A percentile compares a stretch with the other conserved stretches of the same genome.
phyloP scores from a whole-genome alignment of 2,888 invertebrate species.

The Spicauda simplicius region DNA sequence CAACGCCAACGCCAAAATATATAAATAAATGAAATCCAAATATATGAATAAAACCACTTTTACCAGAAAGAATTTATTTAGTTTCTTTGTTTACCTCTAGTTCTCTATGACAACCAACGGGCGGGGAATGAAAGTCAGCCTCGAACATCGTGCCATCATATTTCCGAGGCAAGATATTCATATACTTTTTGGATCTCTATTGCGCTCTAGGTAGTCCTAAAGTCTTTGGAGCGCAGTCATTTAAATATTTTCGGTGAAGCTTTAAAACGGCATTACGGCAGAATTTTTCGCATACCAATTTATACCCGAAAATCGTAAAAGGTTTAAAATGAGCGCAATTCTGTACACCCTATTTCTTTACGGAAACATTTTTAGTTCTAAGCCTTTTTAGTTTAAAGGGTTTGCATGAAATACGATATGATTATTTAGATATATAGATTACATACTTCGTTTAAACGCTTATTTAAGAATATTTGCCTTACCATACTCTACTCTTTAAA shows the following conservation, averaged over 20 bases:
- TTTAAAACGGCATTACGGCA: not conserved
- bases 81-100: no score
- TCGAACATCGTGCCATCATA: not conserved
- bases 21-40: no score
- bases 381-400: not conserved
- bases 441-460: not conserved
- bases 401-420: no score
- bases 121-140: not conserved
- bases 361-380: not conserved
- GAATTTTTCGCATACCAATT: not conserved
- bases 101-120: not conserved
- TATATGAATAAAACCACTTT: no score
- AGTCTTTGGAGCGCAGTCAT: conserved; percentile 40
- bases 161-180: conserved; percentile 6
- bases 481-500: no score
- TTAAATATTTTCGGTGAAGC: conserved; percentile 34
- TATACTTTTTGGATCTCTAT: conserved; percentile 10
- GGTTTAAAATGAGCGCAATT: not conserved
- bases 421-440: not conserved
- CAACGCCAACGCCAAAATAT: no score
- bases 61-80: not conserved
- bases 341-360: not conserved
- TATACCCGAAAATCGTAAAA: conserved; percentile 24
- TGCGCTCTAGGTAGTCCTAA: conserved; percentile 35
- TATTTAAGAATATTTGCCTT: no score